A percentile compares a stretch with the other conserved stretches of the same genome.
These are phyloP conservation scores for Syngnathus scovelli DNA, from an alignment of 2,113 vertebrate genomes.

Conservation along the genomic window DNA sequence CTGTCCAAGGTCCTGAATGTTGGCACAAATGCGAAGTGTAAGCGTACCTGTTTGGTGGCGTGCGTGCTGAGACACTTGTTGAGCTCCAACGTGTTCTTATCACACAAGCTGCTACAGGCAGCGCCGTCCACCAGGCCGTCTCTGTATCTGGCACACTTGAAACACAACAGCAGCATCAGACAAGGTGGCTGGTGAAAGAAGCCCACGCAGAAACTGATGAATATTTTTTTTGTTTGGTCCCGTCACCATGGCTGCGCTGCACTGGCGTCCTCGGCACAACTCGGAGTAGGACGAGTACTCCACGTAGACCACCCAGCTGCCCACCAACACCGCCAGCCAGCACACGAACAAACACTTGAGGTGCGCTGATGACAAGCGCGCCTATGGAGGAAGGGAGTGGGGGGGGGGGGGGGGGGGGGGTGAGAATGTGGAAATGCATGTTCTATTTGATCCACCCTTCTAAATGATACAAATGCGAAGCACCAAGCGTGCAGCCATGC, in stretches of 20 bases:
- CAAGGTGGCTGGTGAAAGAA: not conserved
- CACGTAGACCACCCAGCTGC: slow-evolving; percentile 95
- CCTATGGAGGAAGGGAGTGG: slow-evolving; percentile 63
- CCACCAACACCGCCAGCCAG: slow-evolving; percentile 91
- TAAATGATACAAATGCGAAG: no score
- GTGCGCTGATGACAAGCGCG: slow-evolving; percentile 84
- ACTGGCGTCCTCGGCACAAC: slow-evolving; percentile 91
- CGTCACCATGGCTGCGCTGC: slow-evolving; percentile 93
- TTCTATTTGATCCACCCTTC: no score
- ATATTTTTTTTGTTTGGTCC: not conserved
- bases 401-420: no score
- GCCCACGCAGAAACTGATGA: not conserved
- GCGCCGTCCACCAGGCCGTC: slow-evolving; percentile 91
- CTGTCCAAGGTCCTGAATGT: no score
- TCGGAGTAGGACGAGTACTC: slow-evolving; percentile 95
- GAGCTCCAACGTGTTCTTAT: slow-evolving; percentile 89
- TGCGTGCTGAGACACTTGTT: slow-evolving; percentile 90
- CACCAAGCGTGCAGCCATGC: not conserved
- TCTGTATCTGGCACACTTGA: slow-evolving; percentile 91
- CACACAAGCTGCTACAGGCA: slow-evolving; percentile 91
- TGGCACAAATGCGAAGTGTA: not conserved
- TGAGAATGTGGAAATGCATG: no score
- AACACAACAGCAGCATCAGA: slow-evolving; percentile 24
- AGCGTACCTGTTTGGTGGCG: slow-evolving; percentile 84
- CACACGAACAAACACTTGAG: slow-evolving; percentile 96